A percentile compares a stretch with the other conserved stretches of the same genome.
Evolutionary conservation across 2,113 vertebrate species (phyloP).

Genomic region (Ranitomeya variabilis): DNA sequence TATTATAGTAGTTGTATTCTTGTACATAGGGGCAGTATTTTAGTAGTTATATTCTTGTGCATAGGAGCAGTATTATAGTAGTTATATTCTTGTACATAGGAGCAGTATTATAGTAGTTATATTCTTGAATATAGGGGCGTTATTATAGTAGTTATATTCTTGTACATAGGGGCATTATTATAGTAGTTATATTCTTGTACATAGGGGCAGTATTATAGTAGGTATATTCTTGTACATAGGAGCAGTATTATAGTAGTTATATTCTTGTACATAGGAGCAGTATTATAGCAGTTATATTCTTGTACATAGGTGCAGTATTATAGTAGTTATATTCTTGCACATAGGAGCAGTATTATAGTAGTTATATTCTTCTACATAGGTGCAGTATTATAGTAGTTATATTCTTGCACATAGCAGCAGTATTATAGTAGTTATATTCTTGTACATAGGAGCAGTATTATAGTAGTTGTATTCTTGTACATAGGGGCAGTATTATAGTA

Average conservation of each 20-base stretch:
- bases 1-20: neutral
- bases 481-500: conserved; percentile 7
- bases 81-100: neutral
- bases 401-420: too few relatives aligned
- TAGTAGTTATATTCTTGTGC: neutral
- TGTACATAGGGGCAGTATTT: neutral
- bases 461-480: neutral
- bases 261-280: neutral
- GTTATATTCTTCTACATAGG: neutral
- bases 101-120: neutral
- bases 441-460: too few relatives aligned
- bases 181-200: neutral
- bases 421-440: too few relatives aligned
- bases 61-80: neutral
- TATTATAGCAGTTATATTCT: neutral
- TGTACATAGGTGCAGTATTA: neutral
- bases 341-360: neutral
- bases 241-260: neutral
- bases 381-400: neutral
- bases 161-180: neutral
- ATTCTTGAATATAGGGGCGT: neutral
- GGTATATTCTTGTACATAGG: neutral
- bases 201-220: neutral
- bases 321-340: neutral
- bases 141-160: conserved; percentile 3